Base-by-base conservation (phyloP, 2,113 vertebrate species). In the Riparia riparia region DNA sequence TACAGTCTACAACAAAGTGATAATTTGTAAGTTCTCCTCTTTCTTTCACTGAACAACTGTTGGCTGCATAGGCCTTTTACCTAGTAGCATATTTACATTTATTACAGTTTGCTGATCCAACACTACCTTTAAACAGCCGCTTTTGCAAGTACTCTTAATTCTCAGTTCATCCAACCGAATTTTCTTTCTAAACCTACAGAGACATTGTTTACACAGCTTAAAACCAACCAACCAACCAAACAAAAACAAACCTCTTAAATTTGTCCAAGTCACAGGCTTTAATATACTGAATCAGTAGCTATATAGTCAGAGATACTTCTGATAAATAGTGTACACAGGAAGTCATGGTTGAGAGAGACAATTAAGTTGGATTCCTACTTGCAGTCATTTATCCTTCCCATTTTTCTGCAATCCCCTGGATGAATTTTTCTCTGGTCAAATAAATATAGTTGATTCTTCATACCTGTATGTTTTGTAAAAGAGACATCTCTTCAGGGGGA, bases 391-490 rank as follows among this genome's bases (percentile, higher is more conserved):
- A 50, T 42, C 8, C 6, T 74, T 56, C 56, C 26, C 7, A 21
- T 42, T 92, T 77, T 74, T 37, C 64, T 8, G 1, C 31, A 60
- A 57, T 0, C 5, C n/a, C 19, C 13, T 1, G 1, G 42, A 47
- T 4, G 26, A 18, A 41, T 47, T 57, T 95, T 86, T 82, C 10
- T 87, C 37, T 12, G 41, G 18, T 57, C 37, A 92, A 61, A 82
- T n/a, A n/a, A 81, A 94, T 29, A 15, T 12, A 63, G 21, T 1
- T 45, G 82, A 50, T 80, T 81, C 22, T 49, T 61, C 47, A 96
- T 98, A 99, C 99, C 99, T 99, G 98, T 98, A 98, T 2, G 98
- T 98, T 97, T 97, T 99, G 97, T 99, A 98, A 96, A 99, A 99
- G 79, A 93, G 98, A 97, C 99, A 99, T 92, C 99, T 98, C 98